Conservation (phyloP, 1,140 invertebrate species). For the Physella acuta region DNA sequence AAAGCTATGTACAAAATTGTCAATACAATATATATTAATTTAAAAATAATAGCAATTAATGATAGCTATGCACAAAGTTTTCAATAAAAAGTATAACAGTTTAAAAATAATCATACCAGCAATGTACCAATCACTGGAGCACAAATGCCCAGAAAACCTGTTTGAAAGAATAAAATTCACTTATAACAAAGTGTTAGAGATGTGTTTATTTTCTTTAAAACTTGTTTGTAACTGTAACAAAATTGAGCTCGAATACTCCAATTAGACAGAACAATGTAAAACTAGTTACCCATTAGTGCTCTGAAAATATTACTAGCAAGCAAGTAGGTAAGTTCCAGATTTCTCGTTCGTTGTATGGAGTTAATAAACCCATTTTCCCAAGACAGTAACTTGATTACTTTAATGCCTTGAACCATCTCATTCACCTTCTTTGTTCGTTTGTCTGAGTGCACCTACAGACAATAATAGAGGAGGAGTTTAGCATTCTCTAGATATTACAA, state of each 20-base stretch:
- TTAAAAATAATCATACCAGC: constrained; percentile 31
- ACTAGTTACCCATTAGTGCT: constrained; percentile 56
- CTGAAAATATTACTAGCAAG: constrained; percentile 75
- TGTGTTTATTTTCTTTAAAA: too few species aligned
- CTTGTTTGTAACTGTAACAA: too few species aligned
- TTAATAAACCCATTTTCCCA: constrained; percentile 77
- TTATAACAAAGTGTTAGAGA: too few species aligned
- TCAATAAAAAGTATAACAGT: background rate
- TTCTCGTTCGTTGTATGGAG: constrained; percentile 68
- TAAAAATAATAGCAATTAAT: constrained; percentile 1
- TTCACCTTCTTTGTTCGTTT: constrained; percentile 74
- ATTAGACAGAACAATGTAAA: too few species aligned
- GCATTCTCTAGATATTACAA: too few species aligned
- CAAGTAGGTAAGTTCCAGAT: constrained; percentile 73
- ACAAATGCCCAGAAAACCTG: constrained; percentile 46
- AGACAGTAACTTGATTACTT: constrained; percentile 78
- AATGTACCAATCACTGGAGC: constrained; percentile 46
- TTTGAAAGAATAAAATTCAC: too few species aligned
- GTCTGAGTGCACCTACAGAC: constrained; percentile 61
- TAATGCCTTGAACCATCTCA: constrained; percentile 79
- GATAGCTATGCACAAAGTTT: background rate
- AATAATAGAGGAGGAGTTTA: too few species aligned
- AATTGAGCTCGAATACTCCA: too few species aligned
- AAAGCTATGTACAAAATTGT: too few species aligned
- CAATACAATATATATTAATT: too few species aligned